Percentiles rank a stretch among this genome's conserved stretches.
phyloP scores from a whole-genome alignment of 2,888 invertebrate species.

The Andrena bucephala region DNA sequence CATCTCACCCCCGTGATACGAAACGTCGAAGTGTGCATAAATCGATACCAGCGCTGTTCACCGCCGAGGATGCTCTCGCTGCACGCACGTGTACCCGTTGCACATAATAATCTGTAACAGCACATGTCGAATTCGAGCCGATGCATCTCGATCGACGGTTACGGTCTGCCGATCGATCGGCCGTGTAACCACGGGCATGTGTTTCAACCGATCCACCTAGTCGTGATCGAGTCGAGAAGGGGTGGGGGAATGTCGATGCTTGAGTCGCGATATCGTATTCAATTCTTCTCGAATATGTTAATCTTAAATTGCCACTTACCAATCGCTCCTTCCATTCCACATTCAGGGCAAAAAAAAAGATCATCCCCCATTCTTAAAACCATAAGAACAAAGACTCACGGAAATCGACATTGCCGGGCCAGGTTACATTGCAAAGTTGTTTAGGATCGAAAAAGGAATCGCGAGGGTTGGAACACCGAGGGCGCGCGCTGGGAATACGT shows the following conservation, averaged over 20 bases:
- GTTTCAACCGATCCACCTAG: constrained; percentile 29
- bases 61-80: constrained; percentile 9
- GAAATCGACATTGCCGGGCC: neutral
- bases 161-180: constrained; percentile 52
- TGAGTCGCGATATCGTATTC: constrained; percentile 49
- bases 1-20: neutral
- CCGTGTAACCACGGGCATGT: constrained; percentile 25
- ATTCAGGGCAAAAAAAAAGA: neutral
- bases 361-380: neutral
- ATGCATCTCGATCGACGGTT: constrained; percentile 54
- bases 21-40: constrained; percentile 26
- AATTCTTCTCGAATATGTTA: constrained; percentile 53
- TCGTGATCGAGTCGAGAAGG: constrained; percentile 39
- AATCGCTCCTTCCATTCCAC: neutral
- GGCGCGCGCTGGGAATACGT: constrained; percentile 53
- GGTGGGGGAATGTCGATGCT: constrained; percentile 33
- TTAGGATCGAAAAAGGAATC: constrained; percentile 33
- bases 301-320: constrained; percentile 44
- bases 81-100: constrained; percentile 21
- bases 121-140: constrained; percentile 38
- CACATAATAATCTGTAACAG: constrained; percentile 55
- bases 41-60: constrained; percentile 44
- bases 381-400: neutral
- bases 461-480: constrained; percentile 41
- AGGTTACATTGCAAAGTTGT: neutral